These are phyloP conservation scores for Gobio gobio DNA, from an alignment of 2,113 vertebrate species.

Conservation along the genomic window DNA sequence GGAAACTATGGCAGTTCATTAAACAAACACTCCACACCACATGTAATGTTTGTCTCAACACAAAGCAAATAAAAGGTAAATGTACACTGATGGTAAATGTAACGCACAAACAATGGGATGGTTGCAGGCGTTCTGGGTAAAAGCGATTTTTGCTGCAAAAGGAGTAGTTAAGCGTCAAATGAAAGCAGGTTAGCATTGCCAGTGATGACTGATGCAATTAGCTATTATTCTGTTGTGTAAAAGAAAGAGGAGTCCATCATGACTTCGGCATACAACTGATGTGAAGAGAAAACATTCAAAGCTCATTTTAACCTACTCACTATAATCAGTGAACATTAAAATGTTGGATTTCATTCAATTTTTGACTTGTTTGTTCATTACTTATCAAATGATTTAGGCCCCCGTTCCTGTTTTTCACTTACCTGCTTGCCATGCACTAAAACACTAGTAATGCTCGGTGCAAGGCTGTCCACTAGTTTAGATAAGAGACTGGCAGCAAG, in stretches of 20 bases:
- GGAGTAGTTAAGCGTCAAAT: background rate
- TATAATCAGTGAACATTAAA: slow-evolving; percentile 77
- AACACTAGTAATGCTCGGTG: slow-evolving; percentile 99
- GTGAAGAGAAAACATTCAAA: background rate
- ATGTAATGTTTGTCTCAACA: slow-evolving; percentile 15
- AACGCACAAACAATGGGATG: background rate
- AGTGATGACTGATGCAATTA: slow-evolving; percentile 54
- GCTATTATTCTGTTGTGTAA: slow-evolving; percentile 54
- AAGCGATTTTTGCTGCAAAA: background rate
- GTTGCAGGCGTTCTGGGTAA: slow-evolving; percentile 4
- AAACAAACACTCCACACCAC: slow-evolving; percentile 47
- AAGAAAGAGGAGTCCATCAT: slow-evolving; percentile 61
- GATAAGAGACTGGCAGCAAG: slow-evolving; percentile 96
- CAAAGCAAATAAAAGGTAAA: slow-evolving; percentile 27
- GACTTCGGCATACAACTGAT: background rate
- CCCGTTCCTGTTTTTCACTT: slow-evolving; percentile 74
- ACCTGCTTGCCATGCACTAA: slow-evolving; percentile 99
- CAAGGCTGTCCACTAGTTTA: slow-evolving; percentile 99
- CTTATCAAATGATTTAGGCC: slow-evolving; percentile 58
- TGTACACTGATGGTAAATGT: background rate
- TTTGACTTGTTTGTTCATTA: slow-evolving; percentile 38
- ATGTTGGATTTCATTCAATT: slow-evolving; percentile 28
- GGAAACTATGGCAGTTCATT: slow-evolving; percentile 20
- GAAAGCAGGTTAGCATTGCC: slow-evolving; percentile 22
- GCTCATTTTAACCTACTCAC: background rate